phyloP scores from a whole-genome alignment of 2,797 vertebrate species.

The Gymnothorax javanicus region DNA sequence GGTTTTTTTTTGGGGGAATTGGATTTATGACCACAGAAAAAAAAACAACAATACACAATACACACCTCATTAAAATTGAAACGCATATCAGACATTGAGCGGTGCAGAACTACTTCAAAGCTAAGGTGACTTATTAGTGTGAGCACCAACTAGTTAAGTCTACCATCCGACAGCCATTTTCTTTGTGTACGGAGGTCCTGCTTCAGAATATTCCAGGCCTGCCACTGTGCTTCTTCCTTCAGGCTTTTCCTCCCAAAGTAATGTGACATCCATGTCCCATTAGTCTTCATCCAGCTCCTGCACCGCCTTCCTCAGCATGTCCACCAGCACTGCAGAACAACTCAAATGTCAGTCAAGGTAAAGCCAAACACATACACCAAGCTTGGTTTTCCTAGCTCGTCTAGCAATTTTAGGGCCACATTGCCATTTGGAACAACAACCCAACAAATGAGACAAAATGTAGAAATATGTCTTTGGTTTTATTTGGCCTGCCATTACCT shows the following conservation, averaged over 20 bases:
- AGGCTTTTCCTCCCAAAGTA: not conserved
- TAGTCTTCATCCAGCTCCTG: conserved; percentile 51
- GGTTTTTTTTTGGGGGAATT: not conserved
- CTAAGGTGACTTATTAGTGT: not conserved
- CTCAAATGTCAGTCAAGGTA: not conserved
- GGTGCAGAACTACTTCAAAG: not conserved
- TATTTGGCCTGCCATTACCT: not conserved
- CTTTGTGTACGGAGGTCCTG: not conserved
- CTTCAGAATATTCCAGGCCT: not conserved
- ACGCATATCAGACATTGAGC: not conserved
- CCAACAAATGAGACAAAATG: not conserved
- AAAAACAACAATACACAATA: not conserved
- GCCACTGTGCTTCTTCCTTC: not conserved
- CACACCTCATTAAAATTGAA: not conserved
- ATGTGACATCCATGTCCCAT: not conserved
- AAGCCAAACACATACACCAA: not conserved
- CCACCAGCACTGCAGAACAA: conserved; percentile 63
- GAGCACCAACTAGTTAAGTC: not conserved
- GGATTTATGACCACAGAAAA: not conserved
- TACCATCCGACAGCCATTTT: not conserved
- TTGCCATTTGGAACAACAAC: not conserved
- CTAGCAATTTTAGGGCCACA: not conserved
- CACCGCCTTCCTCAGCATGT: conserved; percentile 61
- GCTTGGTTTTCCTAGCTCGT: not conserved
- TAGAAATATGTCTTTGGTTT: not conserved